phyloP scores from a whole-genome alignment of 53 echinoderm and acorn worm genomes.

The Stichopus horrens region DNA sequence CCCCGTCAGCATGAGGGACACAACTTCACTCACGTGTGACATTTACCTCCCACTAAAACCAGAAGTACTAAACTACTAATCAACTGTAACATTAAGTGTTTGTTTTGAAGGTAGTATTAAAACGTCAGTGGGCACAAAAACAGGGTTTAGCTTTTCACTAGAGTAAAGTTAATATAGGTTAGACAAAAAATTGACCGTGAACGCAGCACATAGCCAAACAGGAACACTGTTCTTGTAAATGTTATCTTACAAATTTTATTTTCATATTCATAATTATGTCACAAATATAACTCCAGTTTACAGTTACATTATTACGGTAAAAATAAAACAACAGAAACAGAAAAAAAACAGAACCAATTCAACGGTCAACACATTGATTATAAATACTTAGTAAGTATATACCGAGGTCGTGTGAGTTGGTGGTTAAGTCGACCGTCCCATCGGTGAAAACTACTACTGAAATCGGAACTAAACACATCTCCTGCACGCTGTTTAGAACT shows the following conservation, averaged over 20 bases:
- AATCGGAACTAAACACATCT: neutral
- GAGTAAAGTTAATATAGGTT: too few relatives aligned
- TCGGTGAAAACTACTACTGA: neutral
- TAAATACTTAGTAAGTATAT: neutral
- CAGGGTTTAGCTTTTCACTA: neutral
- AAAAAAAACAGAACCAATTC: constrained; percentile 15
- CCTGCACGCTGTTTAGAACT: neutral
- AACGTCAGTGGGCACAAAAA: neutral
- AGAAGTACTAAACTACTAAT: neutral
- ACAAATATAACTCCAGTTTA: constrained; percentile 43
- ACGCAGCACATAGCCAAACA: neutral
- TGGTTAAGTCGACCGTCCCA: neutral
- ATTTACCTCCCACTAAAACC: too few relatives aligned
- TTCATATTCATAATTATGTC: constrained; percentile 32
- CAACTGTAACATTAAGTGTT: neutral
- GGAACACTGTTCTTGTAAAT: neutral
- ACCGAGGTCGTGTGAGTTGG: neutral
- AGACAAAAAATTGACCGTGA: neutral
- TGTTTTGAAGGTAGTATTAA: neutral
- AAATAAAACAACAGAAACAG: neutral
- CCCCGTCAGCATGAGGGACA: too few relatives aligned
- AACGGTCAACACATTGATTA: neutral
- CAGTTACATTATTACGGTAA: constrained; percentile 25
- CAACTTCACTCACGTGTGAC: too few relatives aligned
- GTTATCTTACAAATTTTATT: constrained; percentile 38